Base-by-base conservation (phyloP, 2,797 vertebrate genomes). In the Cynopterus sphinx region DNA sequence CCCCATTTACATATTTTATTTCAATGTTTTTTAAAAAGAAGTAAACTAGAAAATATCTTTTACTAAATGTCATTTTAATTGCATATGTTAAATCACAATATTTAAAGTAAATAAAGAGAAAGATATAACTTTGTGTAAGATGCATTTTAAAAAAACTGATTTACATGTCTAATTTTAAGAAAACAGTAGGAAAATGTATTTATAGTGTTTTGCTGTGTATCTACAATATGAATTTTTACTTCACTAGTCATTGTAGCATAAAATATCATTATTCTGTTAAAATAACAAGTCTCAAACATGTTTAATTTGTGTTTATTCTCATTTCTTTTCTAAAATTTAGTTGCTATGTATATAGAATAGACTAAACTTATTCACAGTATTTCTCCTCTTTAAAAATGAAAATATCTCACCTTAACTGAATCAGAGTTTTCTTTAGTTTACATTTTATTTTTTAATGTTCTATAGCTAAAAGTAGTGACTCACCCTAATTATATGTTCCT, bases 321-420 rank as follows among this genome's bases (percentile, higher is more conserved):
- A 73, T 59, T 73, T 31, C 5, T 90, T 88, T 63, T 6, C 36
- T 53, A 83, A 87, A 84, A 63, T 2, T 43, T 81, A 85, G 41
- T 87, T 93, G 10, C 6, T 94, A 74, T 36, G 19, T 11, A 74
- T 39, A 75, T 1, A 41, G 39, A 74, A 84, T 82, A 61, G 78
- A 53, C 3, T 39, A 33, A 46, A 46, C 59, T 57, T 49, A 70
- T 39, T 46, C 28, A 17, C 21, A n/a, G 33, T 33, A 65, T 70
- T 70, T 39, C 51, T 75, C 11, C 53, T 88, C 36, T 95, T 85
- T 86, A 31, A 86, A 96, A 84, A 51, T 88, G 22, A 95, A 90
- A 93, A 57, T 67, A 92, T 61, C 19, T 31, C 9, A 78, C n/a
- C 33, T 65, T 92, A 22, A 61, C 0, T 68, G 17, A 86, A 22